Evolutionary conservation across 2,888 invertebrate genomes (phyloP).

Genomic region (Hedychridium roseum): DNA sequence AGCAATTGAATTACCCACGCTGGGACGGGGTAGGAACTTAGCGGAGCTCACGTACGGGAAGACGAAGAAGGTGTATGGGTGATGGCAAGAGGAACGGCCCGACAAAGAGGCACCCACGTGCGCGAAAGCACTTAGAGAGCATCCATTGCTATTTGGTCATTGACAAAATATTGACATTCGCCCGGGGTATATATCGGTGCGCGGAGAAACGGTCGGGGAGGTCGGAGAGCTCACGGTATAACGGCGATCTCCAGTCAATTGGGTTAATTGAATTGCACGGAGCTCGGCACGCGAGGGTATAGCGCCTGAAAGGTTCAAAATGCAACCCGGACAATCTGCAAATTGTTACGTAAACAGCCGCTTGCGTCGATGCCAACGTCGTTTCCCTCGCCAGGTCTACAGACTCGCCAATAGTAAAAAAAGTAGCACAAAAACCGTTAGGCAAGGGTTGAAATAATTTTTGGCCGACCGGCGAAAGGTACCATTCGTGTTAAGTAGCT

Average conservation of each 20-base stretch:
- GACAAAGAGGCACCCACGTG: too few species aligned
- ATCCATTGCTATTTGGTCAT: not conserved
- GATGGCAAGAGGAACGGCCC: too few species aligned
- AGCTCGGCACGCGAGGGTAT: too few species aligned
- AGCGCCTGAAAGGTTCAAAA: slow-evolving; percentile 9
- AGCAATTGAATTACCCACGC: too few species aligned
- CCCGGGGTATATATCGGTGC: not conserved
- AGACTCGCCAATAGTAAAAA: too few species aligned
- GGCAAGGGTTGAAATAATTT: not conserved
- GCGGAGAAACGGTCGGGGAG: not conserved
- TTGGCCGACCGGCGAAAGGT: not conserved
- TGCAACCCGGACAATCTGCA: slow-evolving; percentile 3
- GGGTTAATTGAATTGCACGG: slow-evolving; percentile 35
- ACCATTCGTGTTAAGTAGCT: not conserved
- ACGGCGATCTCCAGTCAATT: slow-evolving; percentile 35
- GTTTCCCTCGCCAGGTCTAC: too few species aligned
- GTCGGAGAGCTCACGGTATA: not conserved
- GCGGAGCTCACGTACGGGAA: too few species aligned
- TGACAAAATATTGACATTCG: not conserved
- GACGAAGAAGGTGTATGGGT: too few species aligned
- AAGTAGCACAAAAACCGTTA: too few species aligned
- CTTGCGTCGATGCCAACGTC: too few species aligned
- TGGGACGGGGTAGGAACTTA: too few species aligned
- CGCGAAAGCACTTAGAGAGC: not conserved
- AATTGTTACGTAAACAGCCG: slow-evolving; percentile 4